Evolutionary conservation across 2,113 vertebrate species (phyloP).

Genomic region (Podilymbus podiceps): DNA sequence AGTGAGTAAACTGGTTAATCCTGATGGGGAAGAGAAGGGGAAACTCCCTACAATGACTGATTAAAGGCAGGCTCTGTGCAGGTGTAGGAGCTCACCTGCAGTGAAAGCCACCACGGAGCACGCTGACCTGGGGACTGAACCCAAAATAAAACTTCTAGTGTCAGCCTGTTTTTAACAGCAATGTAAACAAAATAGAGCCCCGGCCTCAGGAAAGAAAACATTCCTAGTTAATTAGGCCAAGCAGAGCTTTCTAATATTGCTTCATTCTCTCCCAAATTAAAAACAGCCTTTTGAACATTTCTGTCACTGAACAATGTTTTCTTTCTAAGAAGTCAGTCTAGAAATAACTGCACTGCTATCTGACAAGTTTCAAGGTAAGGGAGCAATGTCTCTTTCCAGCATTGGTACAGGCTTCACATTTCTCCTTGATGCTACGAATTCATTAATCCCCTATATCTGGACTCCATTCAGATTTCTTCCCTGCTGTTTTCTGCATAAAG

Average conservation of each 20-base stretch:
- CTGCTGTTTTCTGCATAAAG: not conserved
- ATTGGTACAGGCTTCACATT: not conserved
- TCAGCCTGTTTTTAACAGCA: not conserved
- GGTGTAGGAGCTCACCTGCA: accelerated
- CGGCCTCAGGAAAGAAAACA: not conserved
- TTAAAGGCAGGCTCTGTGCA: not conserved
- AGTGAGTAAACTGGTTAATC: not conserved
- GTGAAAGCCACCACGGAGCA: not conserved
- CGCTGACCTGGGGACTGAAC: not conserved
- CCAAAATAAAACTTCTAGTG: not conserved
- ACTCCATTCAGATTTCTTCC: not conserved
- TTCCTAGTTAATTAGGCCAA: not conserved
- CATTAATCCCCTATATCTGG: not conserved
- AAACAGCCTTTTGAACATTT: not conserved
- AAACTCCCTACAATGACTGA: not conserved
- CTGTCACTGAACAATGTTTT: not conserved
- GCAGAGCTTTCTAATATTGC: not conserved
- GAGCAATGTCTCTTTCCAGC: not conserved
- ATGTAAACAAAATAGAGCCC: not conserved
- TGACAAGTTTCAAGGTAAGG: not conserved
- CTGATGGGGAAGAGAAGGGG: no score
- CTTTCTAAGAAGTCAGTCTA: not conserved
- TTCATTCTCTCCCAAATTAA: not conserved
- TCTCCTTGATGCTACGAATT: not conserved
- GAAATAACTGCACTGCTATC: not conserved